These are phyloP conservation scores for Gari tellinella DNA, from an alignment of 2,888 invertebrate species.

Conservation along the genomic window DNA sequence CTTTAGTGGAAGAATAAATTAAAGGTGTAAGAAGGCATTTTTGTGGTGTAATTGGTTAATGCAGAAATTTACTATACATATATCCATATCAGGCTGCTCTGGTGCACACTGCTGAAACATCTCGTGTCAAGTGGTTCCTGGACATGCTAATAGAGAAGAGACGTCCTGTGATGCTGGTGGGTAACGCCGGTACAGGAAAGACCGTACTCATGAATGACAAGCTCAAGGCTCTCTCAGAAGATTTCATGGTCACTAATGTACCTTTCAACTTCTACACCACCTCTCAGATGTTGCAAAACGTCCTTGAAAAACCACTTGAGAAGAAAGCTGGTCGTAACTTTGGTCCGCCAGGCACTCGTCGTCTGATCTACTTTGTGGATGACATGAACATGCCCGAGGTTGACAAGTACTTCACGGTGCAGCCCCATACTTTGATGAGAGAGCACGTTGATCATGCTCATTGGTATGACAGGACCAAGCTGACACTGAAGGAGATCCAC, in stretches of 20 bases:
- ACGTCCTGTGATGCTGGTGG: constrained; percentile 97
- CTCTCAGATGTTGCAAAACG: constrained; percentile 88
- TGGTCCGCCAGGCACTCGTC: constrained; percentile 97
- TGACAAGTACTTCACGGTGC: constrained; percentile 97
- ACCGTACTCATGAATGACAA: constrained; percentile 96
- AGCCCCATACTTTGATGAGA: constrained; percentile 97
- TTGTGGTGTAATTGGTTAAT: too few species aligned
- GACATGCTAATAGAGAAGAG: constrained; percentile 94
- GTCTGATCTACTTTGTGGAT: constrained; percentile 96
- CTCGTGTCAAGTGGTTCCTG: constrained; percentile 94
- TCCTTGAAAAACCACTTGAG: constrained; percentile 96
- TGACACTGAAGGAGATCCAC: constrained; percentile 96
- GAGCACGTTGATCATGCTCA: constrained; percentile 98
- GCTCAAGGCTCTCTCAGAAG: constrained; percentile 90
- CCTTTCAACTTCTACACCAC: constrained; percentile 98
- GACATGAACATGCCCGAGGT: constrained; percentile 99
- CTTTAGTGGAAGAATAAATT: too few species aligned
- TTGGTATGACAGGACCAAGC: constrained; percentile 97
- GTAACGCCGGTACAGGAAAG: constrained; percentile 96
- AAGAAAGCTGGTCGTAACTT: constrained; percentile 98
- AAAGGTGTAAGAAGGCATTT: too few species aligned
- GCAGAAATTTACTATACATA: too few species aligned
- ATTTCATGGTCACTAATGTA: constrained; percentile 94
- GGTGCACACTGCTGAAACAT: constrained; percentile 97
- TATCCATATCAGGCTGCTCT: constrained; percentile 95